Base-by-base conservation (phyloP, 2,113 vertebrate species). In the Passer montanus region DNA sequence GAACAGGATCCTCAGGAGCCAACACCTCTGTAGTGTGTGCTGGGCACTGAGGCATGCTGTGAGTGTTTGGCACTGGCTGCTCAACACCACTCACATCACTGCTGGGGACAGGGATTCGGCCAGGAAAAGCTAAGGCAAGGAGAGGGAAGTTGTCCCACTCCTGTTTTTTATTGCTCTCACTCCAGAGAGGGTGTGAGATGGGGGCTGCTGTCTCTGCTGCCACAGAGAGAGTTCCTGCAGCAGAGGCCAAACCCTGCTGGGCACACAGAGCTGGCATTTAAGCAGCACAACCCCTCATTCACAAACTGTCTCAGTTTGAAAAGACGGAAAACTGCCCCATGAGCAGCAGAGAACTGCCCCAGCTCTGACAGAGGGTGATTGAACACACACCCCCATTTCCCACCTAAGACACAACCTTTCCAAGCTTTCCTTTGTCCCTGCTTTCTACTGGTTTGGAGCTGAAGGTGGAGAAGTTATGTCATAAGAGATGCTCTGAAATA, bases 231-330 rank as follows among this genome's bases (percentile, higher is more conserved):
- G 43, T 0, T 33, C n/a, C 59, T 47, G 82, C 69, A 47, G 59
- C 49, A 33, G 23, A 33, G 30, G 19, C 50, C 30, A n/a, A 16
- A 28, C 70, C 43, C 50, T 66, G 50, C 60, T 15, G 30, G n/a
- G 50, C 0, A 0, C 50, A 23, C 50, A 56, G 60, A 13, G 43
- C 18, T 1, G 0, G 49, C 15, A 5, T n/a, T 56, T n/a, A 0
- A 0, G 20, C 50, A 85, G 60, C 52, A 43, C 24, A n/a, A 1
- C 16, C 30, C 35, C 35, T 41, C 60, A 10, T 10, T 24, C 8
- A 49, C 15, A 24, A 49, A 49, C 3, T 2, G 31, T 31, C 53
- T 33, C 31, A 12, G 30, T 33, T 55, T 33, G 30, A 55, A 49
- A 8, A 55, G 30, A 7, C 52, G 20, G 35, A 19, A 53, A 53